Base-by-base conservation (phyloP, 2,113 vertebrate genomes). In the Geococcyx californianus region DNA sequence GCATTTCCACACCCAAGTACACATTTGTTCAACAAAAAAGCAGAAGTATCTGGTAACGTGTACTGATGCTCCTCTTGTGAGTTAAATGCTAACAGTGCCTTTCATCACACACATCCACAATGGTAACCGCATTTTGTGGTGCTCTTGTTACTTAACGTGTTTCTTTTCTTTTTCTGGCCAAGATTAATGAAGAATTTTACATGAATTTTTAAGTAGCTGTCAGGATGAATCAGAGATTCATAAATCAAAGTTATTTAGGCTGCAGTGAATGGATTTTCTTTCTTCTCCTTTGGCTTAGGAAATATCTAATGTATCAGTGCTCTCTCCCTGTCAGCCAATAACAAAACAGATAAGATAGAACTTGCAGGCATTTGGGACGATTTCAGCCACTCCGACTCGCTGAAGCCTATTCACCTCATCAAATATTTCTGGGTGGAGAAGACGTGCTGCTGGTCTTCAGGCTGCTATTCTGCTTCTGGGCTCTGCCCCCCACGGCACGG, bases 171-270 rank as follows among this genome's bases (percentile, higher is more conserved):
- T 94, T 95, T 92, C 86, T 94, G 72, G 74, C 72, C 92, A 91
- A 78, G 38, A 88, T 94, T 90, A 97, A 89, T 36, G 64, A 68
- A 91, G 78, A 82, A 23, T 79, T 96, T 73, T 54, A 91, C 77
- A 92, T 68, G 86, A 86, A 94, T 97, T 94, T 96, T 95, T 93
- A 96, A 95, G 68, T 16, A 94, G 77, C 38, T 95, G 74, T 95
- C 87, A 95, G 36, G 77, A 92, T 90, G 89, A 96, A 96, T 90
- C 92, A 96, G 62, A 95, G 79, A 84, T 80, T 90, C 72, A 93
- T 87, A 94, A 97, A 89, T 93, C 87, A 94, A 95, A 95, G 62
- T 54, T 64, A 69, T 87, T 77, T 45, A 86, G 79, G n/a, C 74
- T 92, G 34, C 31, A 92, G n/a, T 49, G 80, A 96, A 93, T 52